These are phyloP conservation scores for Dendrolimus houi DNA, from an alignment of 2,888 invertebrate genomes.

Conservation along the genomic window DNA sequence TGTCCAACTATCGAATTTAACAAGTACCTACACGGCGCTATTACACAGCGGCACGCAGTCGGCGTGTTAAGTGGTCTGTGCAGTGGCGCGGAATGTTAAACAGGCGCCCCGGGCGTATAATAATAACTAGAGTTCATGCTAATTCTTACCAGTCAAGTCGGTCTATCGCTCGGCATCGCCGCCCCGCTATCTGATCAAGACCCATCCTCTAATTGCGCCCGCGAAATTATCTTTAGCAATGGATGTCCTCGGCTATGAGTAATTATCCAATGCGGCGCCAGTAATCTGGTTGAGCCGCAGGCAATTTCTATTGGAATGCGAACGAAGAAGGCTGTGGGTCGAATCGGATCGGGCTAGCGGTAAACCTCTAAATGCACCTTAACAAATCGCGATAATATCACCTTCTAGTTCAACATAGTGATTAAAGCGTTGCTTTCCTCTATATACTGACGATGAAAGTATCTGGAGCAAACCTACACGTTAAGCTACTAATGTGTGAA, in stretches of 20 bases:
- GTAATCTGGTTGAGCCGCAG: slow-evolving; percentile 44
- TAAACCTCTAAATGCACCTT: slow-evolving; percentile 31
- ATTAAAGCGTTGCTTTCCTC: not conserved
- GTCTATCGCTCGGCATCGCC: slow-evolving; percentile 32
- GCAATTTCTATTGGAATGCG: slow-evolving; percentile 60
- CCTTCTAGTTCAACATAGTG: slow-evolving; percentile 17
- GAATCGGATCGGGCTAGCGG: slow-evolving; percentile 37
- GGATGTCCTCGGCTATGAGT: slow-evolving; percentile 57
- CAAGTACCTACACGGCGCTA: slow-evolving; percentile 1
- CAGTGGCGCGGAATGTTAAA: slow-evolving; percentile 35
- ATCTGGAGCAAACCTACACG: too few relatives aligned
- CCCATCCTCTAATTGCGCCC: slow-evolving; percentile 56
- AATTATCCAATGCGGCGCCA: slow-evolving; percentile 64
- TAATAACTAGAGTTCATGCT: slow-evolving; percentile 33
- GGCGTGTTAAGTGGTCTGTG: slow-evolving; percentile 28
- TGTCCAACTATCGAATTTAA: slow-evolving; percentile 12
- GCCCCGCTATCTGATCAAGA: slow-evolving; percentile 42
- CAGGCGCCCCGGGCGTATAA: slow-evolving; percentile 29
- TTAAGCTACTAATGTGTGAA: too few relatives aligned
- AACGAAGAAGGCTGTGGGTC: slow-evolving; percentile 44
- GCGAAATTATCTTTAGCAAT: slow-evolving; percentile 65
- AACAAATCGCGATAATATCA: slow-evolving; percentile 45
- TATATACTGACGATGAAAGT: too few relatives aligned
- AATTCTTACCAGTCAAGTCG: slow-evolving; percentile 36
- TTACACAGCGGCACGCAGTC: slow-evolving; percentile 28